Conservation (phyloP, 2,888 invertebrate species). For the Psylliodes chrysocephalus region DNA sequence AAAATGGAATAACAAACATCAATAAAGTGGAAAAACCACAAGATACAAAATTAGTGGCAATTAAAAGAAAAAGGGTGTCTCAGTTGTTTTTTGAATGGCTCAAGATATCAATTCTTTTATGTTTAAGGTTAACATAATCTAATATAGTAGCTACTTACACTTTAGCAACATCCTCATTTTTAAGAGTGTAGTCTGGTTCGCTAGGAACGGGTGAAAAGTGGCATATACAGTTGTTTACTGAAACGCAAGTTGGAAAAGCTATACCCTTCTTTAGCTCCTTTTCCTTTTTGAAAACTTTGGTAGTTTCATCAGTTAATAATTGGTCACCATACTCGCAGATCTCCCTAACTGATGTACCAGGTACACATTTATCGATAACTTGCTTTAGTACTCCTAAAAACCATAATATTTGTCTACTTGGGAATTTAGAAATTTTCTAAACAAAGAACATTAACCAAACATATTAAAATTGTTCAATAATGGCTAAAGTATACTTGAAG, state of each 20-base stretch:
- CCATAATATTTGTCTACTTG: slow-evolving; percentile 37
- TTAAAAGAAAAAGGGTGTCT: too few relatives aligned
- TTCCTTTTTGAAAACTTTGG: slow-evolving; percentile 97
- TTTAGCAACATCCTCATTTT: slow-evolving; percentile 95
- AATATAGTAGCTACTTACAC: slow-evolving; percentile 76
- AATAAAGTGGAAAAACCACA: too few relatives aligned
- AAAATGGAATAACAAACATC: too few relatives aligned
- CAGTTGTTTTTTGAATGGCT: too few relatives aligned
- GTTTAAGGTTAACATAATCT: too few relatives aligned
- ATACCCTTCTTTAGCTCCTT: slow-evolving; percentile 98
- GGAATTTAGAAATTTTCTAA: slow-evolving; percentile 4
- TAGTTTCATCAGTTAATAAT: slow-evolving; percentile 88
- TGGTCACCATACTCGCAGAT: slow-evolving; percentile 94
- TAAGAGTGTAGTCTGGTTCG: slow-evolving; percentile 87
- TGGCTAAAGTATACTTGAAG: background rate
- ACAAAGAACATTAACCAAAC: background rate
- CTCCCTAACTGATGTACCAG: slow-evolving; percentile 88
- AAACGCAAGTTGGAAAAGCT: slow-evolving; percentile 98
- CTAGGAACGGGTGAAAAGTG: slow-evolving; percentile 97
- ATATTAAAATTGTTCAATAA: background rate
- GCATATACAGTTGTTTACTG: slow-evolving; percentile 98
- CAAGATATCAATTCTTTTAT: too few relatives aligned
- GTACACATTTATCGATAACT: slow-evolving; percentile 86
- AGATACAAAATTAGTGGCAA: too few relatives aligned
- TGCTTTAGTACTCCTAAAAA: slow-evolving; percentile 88